A percentile compares a stretch with the other conserved stretches of the same genome.
Evolutionary conservation across 2,797 vertebrate species (phyloP).

Genomic region (Sebastes minor): DNA sequence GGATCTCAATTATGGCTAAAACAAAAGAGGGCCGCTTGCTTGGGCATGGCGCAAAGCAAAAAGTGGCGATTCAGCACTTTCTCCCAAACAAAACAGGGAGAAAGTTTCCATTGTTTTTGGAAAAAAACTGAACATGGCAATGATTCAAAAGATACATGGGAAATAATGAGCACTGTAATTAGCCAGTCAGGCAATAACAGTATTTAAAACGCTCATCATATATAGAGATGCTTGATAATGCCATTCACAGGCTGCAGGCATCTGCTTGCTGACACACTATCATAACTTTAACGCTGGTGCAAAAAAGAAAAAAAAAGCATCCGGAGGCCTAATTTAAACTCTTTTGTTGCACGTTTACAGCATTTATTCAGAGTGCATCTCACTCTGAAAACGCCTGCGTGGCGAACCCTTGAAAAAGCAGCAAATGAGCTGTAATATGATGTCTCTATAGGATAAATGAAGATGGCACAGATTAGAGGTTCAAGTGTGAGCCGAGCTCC

Average conservation of each 20-base stretch:
- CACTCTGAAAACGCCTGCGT: neutral
- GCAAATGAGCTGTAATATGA: conserved; percentile 30
- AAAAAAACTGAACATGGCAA: conserved; percentile 87
- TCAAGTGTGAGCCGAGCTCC: conserved; percentile 20
- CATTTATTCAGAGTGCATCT: conserved; percentile 13
- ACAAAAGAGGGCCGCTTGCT: conserved; percentile 83
- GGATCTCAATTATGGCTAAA: conserved; percentile 89
- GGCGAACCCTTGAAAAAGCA: conserved; percentile 4
- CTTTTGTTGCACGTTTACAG: conserved; percentile 31
- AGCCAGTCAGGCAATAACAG: conserved; percentile 76
- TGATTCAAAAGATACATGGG: conserved; percentile 87
- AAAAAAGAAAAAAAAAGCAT: neutral
- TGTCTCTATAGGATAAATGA: conserved; percentile 11
- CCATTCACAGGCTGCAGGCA: conserved; percentile 63
- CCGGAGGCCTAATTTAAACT: conserved; percentile 22
- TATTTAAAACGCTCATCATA: conserved; percentile 77
- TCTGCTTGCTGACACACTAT: conserved; percentile 33
- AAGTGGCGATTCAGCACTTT: conserved; percentile 85
- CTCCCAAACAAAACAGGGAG: conserved; percentile 80
- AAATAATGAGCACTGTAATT: conserved; percentile 86
- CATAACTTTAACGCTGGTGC: conserved; percentile 22
- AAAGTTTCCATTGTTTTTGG: conserved; percentile 86
- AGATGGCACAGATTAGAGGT: conserved; percentile 42
- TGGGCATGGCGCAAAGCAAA: conserved; percentile 75
- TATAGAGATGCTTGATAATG: conserved; percentile 70